Conservation (phyloP, 2,113 vertebrate species). For the Vulpes ferrilata region DNA sequence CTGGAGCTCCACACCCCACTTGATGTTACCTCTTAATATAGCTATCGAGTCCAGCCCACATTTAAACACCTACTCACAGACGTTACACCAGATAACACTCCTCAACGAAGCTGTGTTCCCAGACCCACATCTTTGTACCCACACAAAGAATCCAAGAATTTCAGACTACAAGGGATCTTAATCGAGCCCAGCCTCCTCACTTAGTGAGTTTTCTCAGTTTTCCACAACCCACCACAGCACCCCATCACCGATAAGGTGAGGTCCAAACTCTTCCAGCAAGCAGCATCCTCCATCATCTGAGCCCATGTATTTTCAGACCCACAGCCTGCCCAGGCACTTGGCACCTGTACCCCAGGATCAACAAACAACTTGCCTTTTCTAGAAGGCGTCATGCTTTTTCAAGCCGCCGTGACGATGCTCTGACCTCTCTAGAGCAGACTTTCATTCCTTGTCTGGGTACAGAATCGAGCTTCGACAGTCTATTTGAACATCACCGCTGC, state of each 20-base stretch:
- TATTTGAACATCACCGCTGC: not conserved
- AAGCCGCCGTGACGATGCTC: not conserved
- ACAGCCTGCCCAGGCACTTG: not conserved
- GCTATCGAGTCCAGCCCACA: constrained; percentile 58
- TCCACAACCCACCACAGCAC: not conserved
- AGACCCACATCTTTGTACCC: constrained; percentile 69
- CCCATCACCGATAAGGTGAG: not conserved
- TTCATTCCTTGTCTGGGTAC: too few species aligned
- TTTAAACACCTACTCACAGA: constrained; percentile 73
- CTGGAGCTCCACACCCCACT: not conserved
- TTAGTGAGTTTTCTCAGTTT: not conserved
- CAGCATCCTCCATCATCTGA: not conserved
- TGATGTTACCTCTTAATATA: constrained; percentile 64
- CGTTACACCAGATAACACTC: constrained; percentile 58
- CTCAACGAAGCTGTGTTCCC: constrained; percentile 61
- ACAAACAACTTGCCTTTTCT: not conserved
- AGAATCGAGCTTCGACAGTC: not conserved
- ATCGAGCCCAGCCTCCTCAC: not conserved
- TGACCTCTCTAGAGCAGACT: not conserved
- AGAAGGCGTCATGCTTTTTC: not conserved
- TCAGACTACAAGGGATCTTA: not conserved
- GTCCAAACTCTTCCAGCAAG: not conserved
- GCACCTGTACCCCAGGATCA: not conserved
- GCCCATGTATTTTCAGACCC: not conserved
- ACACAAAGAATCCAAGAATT: constrained; percentile 71